Percentiles rank a stretch among this genome's conserved stretches.
Evolutionary conservation across 2,113 vertebrate genomes (phyloP).

Genomic region (Rhombomys opimus): DNA sequence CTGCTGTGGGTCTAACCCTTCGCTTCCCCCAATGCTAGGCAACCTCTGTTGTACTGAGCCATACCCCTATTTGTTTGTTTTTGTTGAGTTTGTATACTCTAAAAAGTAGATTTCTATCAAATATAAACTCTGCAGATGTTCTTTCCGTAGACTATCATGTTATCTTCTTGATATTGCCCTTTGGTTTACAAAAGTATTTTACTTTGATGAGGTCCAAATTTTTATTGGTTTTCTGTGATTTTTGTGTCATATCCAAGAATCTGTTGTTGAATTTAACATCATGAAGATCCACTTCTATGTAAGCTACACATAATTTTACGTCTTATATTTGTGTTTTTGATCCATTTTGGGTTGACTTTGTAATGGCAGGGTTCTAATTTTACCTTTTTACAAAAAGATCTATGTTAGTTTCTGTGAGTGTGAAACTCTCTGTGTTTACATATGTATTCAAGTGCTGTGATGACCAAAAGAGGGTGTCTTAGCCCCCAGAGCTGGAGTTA

Average conservation of each 20-base stretch:
- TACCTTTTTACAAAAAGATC: background rate
- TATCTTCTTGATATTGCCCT: background rate
- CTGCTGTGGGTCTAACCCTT: background rate
- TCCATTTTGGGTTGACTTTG: conserved; percentile 58
- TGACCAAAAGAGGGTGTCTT: background rate
- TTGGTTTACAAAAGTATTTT: background rate
- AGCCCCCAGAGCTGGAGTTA: background rate
- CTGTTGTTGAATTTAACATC: conserved; percentile 13
- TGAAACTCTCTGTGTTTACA: background rate
- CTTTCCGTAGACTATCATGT: background rate
- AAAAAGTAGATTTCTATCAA: background rate
- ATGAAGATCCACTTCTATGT: conserved; percentile 1
- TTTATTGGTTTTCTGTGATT: conserved; percentile 37
- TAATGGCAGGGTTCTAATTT: background rate
- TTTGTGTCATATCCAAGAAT: conserved; percentile 42
- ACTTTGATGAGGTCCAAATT: background rate
- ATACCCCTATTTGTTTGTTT: background rate
- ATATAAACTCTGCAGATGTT: background rate
- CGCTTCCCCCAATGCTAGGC: background rate
- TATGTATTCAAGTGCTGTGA: background rate
- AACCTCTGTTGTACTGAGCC: background rate
- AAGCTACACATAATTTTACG: conserved; percentile 25
- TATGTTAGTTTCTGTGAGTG: background rate
- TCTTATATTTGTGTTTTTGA: conserved; percentile 59
- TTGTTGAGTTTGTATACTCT: background rate